phyloP scores from a whole-genome alignment of 2,113 vertebrate genomes.

The Corythoichthys haematopterus region DNA sequence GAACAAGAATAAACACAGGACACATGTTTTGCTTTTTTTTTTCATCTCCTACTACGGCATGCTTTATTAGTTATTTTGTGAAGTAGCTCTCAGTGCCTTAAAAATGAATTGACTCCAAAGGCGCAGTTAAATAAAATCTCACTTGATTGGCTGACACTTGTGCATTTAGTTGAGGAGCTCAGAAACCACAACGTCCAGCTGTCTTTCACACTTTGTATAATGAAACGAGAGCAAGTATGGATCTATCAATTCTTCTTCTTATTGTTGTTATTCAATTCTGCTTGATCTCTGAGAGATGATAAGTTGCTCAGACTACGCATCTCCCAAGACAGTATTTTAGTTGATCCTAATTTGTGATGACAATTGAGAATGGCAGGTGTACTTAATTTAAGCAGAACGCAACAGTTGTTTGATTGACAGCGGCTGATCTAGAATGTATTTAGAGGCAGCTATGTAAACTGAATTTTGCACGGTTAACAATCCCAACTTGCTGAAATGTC shows the following conservation, averaged over 20 bases:
- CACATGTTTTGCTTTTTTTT: neutral
- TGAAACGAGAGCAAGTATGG: neutral
- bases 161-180: neutral
- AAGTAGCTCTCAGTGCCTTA: slow-evolving; percentile 3
- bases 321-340: neutral
- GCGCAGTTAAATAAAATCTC: neutral
- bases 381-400: neutral
- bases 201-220: neutral
- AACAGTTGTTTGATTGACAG: neutral
- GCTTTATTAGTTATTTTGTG: slow-evolving; percentile 26
- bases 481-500: neutral
- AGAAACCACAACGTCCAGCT: neutral
- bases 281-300: neutral
- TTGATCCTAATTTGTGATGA: neutral
- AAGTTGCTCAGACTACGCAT: neutral
- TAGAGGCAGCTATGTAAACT: neutral
- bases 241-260: neutral
- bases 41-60: slow-evolving; percentile 1
- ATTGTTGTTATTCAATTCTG: neutral
- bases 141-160: neutral
- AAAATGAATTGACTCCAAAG: neutral
- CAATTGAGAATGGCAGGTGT: neutral
- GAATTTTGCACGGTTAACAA: neutral
- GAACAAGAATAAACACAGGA: neutral
- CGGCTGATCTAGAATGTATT: neutral